A percentile compares a stretch with the other conserved stretches of the same genome.
Conservation (phyloP, 2,797 vertebrate species). For the Sternotherus odoratus region DNA sequence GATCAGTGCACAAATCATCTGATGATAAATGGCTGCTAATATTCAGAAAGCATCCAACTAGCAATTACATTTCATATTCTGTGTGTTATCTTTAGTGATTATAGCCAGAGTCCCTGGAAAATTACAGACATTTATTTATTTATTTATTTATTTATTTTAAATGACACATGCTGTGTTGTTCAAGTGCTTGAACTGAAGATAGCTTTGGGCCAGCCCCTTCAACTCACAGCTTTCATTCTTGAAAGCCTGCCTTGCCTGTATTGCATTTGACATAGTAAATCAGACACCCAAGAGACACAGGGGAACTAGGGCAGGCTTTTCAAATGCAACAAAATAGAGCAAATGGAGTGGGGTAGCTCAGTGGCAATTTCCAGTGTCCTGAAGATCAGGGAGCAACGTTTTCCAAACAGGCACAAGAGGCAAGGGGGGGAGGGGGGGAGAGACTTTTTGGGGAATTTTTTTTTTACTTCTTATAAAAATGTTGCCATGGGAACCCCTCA, state of each 20-base stretch:
- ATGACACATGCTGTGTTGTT: not conserved
- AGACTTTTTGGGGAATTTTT: not conserved
- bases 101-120: not conserved
- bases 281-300: slow-evolving; percentile 10
- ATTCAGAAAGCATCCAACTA: not conserved
- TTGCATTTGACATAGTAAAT: not conserved
- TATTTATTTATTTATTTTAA: not conserved
- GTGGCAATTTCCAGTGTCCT: slow-evolving; percentile 35
- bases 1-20: slow-evolving; percentile 5
- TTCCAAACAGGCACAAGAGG: slow-evolving; percentile 31
- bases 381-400: slow-evolving; percentile 25
- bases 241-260: slow-evolving; percentile 17
- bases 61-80: not conserved
- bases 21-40: not conserved
- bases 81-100: not conserved
- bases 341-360: slow-evolving; percentile 8
- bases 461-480: slow-evolving; percentile 38
- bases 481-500: slow-evolving; percentile 73
- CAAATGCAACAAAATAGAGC: slow-evolving; percentile 15
- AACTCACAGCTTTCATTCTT: not conserved
- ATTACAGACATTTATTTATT: not conserved
- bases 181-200: not conserved
- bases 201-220: slow-evolving; percentile 20
- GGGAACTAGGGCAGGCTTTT: slow-evolving; percentile 49
- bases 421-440: not conserved